Evolutionary conservation across 2,888 invertebrate species (phyloP).

Genomic region (Drosophila rubida): DNA sequence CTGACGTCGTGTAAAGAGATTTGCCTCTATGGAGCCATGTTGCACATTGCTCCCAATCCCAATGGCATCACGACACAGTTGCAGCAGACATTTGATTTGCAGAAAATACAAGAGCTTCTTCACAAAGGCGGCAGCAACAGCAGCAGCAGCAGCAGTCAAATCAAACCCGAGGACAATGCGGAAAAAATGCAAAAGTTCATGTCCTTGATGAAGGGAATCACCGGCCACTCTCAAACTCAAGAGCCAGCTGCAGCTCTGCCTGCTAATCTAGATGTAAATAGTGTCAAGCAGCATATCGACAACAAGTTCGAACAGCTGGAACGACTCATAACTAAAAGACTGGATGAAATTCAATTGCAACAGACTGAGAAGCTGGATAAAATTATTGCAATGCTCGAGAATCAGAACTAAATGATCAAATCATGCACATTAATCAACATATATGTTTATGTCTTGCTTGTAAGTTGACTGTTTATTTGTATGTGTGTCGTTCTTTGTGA

Average conservation of each 20-base stretch:
- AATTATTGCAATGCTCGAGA: conserved; percentile 76
- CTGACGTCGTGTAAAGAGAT: conserved; percentile 74
- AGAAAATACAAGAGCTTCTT: conserved; percentile 80
- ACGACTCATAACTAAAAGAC: conserved; percentile 53
- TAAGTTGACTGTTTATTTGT: background rate
- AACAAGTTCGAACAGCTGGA: conserved; percentile 71
- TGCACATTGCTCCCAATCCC: conserved; percentile 80
- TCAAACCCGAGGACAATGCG: conserved; percentile 54
- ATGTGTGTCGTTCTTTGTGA: background rate
- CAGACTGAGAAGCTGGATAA: conserved; percentile 78
- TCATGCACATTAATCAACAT: background rate
- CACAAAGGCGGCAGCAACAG: conserved; percentile 53
- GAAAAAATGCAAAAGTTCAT: conserved; percentile 79
- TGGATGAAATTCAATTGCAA: conserved; percentile 70
- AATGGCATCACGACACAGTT: conserved; percentile 79
- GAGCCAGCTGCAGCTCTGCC: background rate
- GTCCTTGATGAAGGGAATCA: conserved; percentile 51
- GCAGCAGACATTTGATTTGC: conserved; percentile 70
- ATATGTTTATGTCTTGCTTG: conserved; percentile 3
- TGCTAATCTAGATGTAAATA: conserved; percentile 8
- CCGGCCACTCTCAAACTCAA: conserved; percentile 18
- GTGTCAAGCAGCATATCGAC: conserved; percentile 72
- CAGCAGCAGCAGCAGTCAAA: conserved; percentile 11
- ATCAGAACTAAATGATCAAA: conserved; percentile 22
- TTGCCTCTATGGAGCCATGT: conserved; percentile 81